Percentiles rank a stretch among this genome's conserved stretches.
phyloP scores from a whole-genome alignment of 2,888 invertebrate genomes.

The Trissolcus brochymenae region DNA sequence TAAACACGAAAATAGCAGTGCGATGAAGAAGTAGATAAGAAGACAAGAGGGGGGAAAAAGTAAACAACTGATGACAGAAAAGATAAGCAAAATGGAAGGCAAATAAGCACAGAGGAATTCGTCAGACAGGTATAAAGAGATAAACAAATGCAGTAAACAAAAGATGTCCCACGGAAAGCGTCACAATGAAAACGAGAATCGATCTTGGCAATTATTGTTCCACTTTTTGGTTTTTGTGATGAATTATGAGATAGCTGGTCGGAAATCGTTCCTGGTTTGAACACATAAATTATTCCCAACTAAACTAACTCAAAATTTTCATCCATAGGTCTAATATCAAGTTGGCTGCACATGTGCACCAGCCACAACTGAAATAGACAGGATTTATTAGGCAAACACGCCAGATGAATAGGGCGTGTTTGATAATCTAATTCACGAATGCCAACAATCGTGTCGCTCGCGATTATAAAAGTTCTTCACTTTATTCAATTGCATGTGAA shows the following conservation, averaged over 20 bases:
- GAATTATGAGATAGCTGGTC: constrained; percentile 24
- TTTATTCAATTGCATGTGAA: constrained; percentile 7
- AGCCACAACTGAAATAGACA: constrained; percentile 54
- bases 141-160: no score
- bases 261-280: constrained; percentile 28
- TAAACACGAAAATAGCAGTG: no score
- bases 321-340: constrained; percentile 46
- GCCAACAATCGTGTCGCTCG: constrained; percentile 41
- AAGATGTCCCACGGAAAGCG: no score
- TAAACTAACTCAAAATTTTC: constrained; percentile 53
- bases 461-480: constrained; percentile 34
- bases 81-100: no score
- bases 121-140: no score
- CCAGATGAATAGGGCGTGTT: constrained; percentile 59
- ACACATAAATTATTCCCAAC: constrained; percentile 46
- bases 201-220: no score
- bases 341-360: constrained; percentile 51
- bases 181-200: no score
- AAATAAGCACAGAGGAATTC: no score
- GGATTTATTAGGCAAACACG: constrained; percentile 55
- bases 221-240: constrained; percentile 6
- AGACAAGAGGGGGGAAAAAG: no score
- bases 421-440: constrained; percentile 52
- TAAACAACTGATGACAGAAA: no score
- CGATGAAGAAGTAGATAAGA: no score